Base-by-base conservation (phyloP, 2,888 invertebrate species). In the Caenorhabditis japonica region DNA sequence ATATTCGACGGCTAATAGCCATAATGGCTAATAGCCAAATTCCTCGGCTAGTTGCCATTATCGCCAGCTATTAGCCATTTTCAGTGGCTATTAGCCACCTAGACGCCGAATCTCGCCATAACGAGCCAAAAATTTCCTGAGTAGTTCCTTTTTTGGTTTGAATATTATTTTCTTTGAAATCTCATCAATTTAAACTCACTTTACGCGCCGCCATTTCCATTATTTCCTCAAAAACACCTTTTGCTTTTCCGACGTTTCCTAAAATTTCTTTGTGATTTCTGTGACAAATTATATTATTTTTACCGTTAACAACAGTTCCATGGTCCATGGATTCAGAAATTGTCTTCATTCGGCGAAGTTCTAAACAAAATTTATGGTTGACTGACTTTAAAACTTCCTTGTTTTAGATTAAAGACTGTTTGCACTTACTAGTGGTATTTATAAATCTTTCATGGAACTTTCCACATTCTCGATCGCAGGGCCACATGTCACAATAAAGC, bases 381-480 rank as follows among this genome's bases (percentile, higher is more conserved):
- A 7, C 30, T 49, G 17, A 17, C 12, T 7, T 49, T 27, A n/a
- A 33, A 27, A 4, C 25, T 51, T 17, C 8, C 12, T 21, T 17
- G 23, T 46, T 13, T 10, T 17, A 12, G n/a, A n/a, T n/a, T n/a
- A n/a, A n/a, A n/a, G n/a, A n/a, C n/a, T n/a, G n/a, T n/a, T n/a
- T n/a, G n/a, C 27, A 62, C 61, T 68, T 33, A 74, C 74, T 61
- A 17, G 74, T 68, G 3, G 74, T 69, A n/a, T 64, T 41, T 0
- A 68, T 21, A 30, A 69, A 74, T 19, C 47, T 15, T 13, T 68
- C 25, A 39, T 74, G 74, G 12, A 74, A 69, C 17, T 56, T 55
- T 4, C 74, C 74, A 19, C 74, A 74, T 13, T 68, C 68, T 36
- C 74, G 13, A 23, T 68, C 74, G 34, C 74, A 74, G 7, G 74